phyloP scores from a whole-genome alignment of 2,113 vertebrate genomes.

The Stomatorhinus ivindoensis region DNA sequence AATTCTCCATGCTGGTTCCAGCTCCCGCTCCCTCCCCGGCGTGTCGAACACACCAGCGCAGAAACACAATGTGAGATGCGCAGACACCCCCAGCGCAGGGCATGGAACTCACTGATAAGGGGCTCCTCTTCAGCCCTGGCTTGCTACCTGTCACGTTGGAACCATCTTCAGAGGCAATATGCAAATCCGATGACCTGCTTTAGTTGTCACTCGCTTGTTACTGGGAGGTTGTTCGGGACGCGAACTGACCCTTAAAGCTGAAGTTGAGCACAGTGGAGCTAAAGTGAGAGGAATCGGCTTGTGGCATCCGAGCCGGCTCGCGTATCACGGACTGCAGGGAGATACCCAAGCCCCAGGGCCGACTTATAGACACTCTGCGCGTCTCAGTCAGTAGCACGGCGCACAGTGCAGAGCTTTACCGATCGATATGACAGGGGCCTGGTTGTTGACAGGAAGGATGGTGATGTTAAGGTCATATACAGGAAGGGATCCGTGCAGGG shows the following conservation, averaged over 20 bases:
- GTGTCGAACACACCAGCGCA: not conserved
- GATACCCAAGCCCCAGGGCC: not conserved
- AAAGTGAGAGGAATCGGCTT: not conserved
- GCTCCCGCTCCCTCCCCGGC: slow-evolving; percentile 17
- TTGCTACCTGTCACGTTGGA: not conserved
- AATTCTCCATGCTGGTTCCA: slow-evolving; percentile 44
- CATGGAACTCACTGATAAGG: slow-evolving; percentile 39
- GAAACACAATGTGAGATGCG: not conserved
- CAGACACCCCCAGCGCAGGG: slow-evolving; percentile 30
- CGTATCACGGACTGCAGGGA: not conserved
- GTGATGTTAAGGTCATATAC: slow-evolving; percentile 62
- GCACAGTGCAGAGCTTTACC: slow-evolving; percentile 29
- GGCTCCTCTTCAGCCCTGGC: slow-evolving; percentile 5
- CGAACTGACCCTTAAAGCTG: slow-evolving; percentile 1
- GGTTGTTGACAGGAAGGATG: slow-evolving; percentile 57
- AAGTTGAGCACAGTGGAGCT: not conserved
- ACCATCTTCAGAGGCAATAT: not conserved
- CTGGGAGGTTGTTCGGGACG: slow-evolving; percentile 13
- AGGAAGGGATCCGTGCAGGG: slow-evolving; percentile 53
- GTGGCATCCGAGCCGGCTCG: not conserved
- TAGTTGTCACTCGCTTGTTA: not conserved
- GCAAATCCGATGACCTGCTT: not conserved
- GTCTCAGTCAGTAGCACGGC: no score
- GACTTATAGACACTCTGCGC: not conserved
- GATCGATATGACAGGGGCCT: slow-evolving; percentile 39